Base-by-base conservation (phyloP, 2,797 vertebrate species). In the Caiman crocodilus region DNA sequence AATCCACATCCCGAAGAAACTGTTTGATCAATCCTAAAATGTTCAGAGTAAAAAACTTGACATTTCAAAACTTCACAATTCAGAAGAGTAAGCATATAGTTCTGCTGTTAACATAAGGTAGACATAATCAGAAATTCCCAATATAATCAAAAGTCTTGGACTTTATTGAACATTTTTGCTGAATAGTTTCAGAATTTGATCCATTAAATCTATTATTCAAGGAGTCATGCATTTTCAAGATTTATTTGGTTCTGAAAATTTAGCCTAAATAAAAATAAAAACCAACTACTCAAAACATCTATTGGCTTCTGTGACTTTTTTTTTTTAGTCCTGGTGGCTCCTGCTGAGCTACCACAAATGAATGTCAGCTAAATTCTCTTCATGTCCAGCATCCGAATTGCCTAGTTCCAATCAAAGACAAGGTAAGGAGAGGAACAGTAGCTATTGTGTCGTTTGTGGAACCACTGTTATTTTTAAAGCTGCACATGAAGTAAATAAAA, bases 1-100 rank as follows among this genome's bases (percentile, higher is more conserved):
- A 99, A 96, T 99, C 99, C 55, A 99, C 99, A 0, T 99, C 99
- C 1, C 99, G 98, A 83, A 99, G 97, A 96, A 99, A 99, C 97
- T 99, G 99, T 95, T 99, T 99, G 95, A 99, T 99, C 98, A 99
- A 98, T 32, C 99, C 99, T 99, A 28, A 10, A 61, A 71, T 35
- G 32, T 35, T 26, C 7, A 50, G 42, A 5, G 20, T 42, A 35
- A 16, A 65, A 71, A 42, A 73, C 25, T 14, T 73, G 69, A 25
- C 35, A 73, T 25, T 73, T 73, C 35, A 7, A 78, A 59, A 65
- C 42, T 58, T 60, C 20, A n/a, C 2, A 84, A 14, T 30, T 69
- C 25, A 76, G 32, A 2, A 10, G 59, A 69, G 25, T 64, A 75
- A 18, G 25, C 18, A 32, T 7, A 5, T 25, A n/a, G 35, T 58